Evolutionary conservation across 2,113 vertebrate genomes (phyloP).

Genomic region (Hippocampus mohnikei): DNA sequence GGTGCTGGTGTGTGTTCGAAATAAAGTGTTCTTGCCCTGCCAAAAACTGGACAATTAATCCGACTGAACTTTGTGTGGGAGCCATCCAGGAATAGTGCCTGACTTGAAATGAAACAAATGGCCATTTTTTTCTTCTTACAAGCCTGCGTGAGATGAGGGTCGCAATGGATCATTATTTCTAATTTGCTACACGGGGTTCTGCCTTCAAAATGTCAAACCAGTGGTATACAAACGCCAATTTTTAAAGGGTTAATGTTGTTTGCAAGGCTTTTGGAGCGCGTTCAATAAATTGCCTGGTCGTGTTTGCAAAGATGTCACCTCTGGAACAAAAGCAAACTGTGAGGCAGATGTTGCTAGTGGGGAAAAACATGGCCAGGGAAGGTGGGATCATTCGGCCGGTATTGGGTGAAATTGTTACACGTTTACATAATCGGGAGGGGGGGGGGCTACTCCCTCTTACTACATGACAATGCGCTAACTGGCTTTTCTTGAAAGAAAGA

Average conservation of each 20-base stretch:
- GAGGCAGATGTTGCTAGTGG: conserved; percentile 56
- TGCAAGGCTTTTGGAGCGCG: conserved; percentile 34
- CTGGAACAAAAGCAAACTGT: conserved; percentile 54
- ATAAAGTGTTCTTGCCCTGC: conserved; percentile 8
- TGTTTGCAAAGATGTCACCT: conserved; percentile 54
- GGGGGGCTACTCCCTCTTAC: conserved; percentile 45
- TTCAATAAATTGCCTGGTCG: conserved; percentile 33
- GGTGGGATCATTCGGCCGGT: conserved; percentile 35
- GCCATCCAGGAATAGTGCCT: conserved; percentile 19
- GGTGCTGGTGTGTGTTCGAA: conserved; percentile 3
- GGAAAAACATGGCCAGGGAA: conserved; percentile 44
- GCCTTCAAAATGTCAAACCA: conserved; percentile 27
- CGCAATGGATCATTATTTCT: conserved; percentile 28
- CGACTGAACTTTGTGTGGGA: conserved; percentile 24
- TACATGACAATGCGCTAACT: conserved; percentile 28
- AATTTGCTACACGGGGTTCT: neutral
- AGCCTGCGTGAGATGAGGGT: conserved; percentile 1
- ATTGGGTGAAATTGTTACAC: conserved; percentile 32
- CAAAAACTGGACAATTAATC: conserved; percentile 47
- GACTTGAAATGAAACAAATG: conserved; percentile 17
- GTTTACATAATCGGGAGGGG: conserved; percentile 59
- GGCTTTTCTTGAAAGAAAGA: conserved; percentile 2
- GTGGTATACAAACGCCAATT: conserved; percentile 12
- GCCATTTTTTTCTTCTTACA: conserved; percentile 6
- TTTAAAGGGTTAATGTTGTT: conserved; percentile 33